A percentile compares a stretch with the other conserved stretches of the same genome.
Conservation (phyloP, 2,888 invertebrate genomes). For the Penaeus monodon region DNA sequence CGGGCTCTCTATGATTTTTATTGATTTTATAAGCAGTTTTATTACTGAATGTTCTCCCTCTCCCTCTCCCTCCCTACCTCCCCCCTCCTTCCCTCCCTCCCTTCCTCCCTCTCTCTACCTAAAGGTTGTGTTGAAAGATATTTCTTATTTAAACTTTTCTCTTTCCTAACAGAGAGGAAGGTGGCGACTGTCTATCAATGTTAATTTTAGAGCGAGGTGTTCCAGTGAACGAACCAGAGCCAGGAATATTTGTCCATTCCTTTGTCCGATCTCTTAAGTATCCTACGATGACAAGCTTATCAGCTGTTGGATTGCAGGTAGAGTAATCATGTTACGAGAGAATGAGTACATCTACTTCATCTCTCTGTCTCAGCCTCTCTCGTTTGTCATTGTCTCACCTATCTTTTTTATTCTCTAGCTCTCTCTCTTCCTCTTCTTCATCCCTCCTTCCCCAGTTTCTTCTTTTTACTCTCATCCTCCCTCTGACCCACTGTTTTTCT, state of each 20-base stretch:
- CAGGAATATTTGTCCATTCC: conserved; percentile 34
- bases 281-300: background rate
- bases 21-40: background rate
- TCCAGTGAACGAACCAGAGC: conserved; percentile 3
- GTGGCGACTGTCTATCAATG: conserved; percentile 47
- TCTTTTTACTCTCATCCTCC: no score
- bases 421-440: no score
- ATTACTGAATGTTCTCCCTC: background rate
- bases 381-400: no score
- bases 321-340: background rate
- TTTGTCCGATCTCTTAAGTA: conserved; percentile 21
- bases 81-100: no score
- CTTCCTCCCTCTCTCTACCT: no score
- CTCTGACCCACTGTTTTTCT: no score
- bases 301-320: conserved; percentile 36
- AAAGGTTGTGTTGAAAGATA: no score
- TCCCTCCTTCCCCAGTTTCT: no score
- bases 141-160: background rate
- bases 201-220: conserved; percentile 9
- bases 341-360: background rate
- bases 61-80: no score
- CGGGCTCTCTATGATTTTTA: background rate
- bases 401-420: no score
- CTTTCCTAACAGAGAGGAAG: conserved; percentile 29
- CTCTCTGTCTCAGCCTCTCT: background rate